phyloP scores from a whole-genome alignment of 2,888 invertebrate genomes.

The Anagyrus pseudococci region DNA sequence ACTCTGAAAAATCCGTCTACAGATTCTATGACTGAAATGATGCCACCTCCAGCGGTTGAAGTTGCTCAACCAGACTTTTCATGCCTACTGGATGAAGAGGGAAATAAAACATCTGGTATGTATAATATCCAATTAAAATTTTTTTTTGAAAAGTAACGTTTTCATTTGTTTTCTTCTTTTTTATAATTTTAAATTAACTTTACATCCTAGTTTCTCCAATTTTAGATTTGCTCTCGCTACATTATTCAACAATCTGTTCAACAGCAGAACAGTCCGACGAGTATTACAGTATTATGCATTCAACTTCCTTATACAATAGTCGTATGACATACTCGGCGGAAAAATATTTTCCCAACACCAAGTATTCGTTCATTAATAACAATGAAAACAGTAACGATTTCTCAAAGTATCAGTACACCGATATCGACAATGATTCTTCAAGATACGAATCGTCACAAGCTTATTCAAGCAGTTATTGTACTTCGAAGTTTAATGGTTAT shows the following conservation, averaged over 20 bases:
- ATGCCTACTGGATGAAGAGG: slow-evolving; percentile 65
- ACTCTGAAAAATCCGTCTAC: slow-evolving; percentile 44
- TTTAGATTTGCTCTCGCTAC: slow-evolving; percentile 54
- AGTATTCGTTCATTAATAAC: slow-evolving; percentile 50
- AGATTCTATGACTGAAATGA: slow-evolving; percentile 48
- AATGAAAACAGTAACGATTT: slow-evolving; percentile 49
- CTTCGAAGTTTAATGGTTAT: slow-evolving; percentile 44
- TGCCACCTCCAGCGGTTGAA: slow-evolving; percentile 50
- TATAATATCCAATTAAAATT: background rate
- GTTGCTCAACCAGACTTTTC: slow-evolving; percentile 61
- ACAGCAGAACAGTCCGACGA: slow-evolving; percentile 49
- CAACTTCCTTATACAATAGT: slow-evolving; percentile 50
- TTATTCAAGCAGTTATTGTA: slow-evolving; percentile 41
- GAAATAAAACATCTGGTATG: slow-evolving; percentile 60
- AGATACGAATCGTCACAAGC: slow-evolving; percentile 47
- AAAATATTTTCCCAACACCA: slow-evolving; percentile 49
- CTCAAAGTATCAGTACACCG: slow-evolving; percentile 44
- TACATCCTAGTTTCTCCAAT: slow-evolving; percentile 41
- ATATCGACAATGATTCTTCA: slow-evolving; percentile 44
- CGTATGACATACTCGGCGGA: slow-evolving; percentile 46
- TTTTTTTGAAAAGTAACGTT: background rate
- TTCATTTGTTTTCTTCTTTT: slow-evolving; percentile 10
- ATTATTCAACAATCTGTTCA: slow-evolving; percentile 55
- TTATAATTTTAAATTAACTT: slow-evolving; percentile 31
- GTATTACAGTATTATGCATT: slow-evolving; percentile 54